These are phyloP conservation scores for Eremophila alpestris DNA, from an alignment of 2,797 vertebrate genomes.

Conservation along the genomic window DNA sequence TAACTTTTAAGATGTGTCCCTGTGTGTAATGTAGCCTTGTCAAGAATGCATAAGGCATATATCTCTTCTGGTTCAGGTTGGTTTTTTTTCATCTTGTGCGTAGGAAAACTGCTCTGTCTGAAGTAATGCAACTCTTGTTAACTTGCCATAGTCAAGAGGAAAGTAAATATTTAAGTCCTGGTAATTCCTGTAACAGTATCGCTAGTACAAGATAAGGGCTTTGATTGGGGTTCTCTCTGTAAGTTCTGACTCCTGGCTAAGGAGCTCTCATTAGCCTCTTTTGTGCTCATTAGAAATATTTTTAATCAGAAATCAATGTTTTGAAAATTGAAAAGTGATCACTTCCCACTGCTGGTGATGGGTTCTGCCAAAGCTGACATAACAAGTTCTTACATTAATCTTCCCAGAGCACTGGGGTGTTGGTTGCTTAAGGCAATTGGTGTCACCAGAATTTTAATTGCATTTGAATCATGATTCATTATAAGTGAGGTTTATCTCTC, in stretches of 20 bases:
- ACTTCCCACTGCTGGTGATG: background rate
- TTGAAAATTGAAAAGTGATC: background rate
- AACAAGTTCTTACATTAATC: background rate
- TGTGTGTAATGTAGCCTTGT: background rate
- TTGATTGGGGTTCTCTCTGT: background rate
- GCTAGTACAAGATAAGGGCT: background rate
- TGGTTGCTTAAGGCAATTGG: constrained; percentile 22
- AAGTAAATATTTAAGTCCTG: background rate
- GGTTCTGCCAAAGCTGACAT: background rate
- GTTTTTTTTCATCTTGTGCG: background rate
- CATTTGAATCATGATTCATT: constrained; percentile 26
- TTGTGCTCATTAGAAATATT: background rate
- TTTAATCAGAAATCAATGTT: background rate
- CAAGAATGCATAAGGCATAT: background rate
- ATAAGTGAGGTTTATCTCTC: background rate
- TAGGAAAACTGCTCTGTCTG: background rate
- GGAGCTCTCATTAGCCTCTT: background rate
- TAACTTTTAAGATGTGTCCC: background rate
- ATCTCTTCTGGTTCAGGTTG: background rate
- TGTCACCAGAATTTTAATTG: constrained; percentile 43
- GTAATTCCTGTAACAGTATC: background rate
- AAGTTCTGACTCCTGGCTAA: background rate
- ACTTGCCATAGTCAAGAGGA: background rate
- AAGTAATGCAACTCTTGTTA: background rate
- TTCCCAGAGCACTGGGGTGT: constrained; percentile 13